Percentiles rank a stretch among this genome's conserved stretches.
Conservation (phyloP, 2,888 invertebrate species). For the Rhogogaster chlorosoma region DNA sequence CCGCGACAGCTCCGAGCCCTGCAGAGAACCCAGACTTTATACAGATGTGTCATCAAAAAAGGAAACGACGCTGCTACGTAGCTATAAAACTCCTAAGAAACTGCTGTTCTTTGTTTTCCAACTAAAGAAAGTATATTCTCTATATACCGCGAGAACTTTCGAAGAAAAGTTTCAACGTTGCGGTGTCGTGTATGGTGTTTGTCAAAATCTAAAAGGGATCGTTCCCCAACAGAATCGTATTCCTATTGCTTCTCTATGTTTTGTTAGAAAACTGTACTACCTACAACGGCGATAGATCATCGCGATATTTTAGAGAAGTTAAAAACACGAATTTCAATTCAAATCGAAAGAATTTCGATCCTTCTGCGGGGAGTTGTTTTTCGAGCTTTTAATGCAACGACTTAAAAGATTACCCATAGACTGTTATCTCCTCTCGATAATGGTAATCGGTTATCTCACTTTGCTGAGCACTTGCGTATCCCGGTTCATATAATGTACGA, state of each 20-base stretch:
- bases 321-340: background rate
- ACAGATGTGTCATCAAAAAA: conserved; percentile 44
- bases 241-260: background rate
- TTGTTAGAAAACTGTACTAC: too few relatives aligned
- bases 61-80: background rate
- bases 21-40: conserved; percentile 20
- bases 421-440: background rate
- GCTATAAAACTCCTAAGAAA: conserved; percentile 39
- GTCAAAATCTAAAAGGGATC: conserved; percentile 24
- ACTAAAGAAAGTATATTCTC: conserved; percentile 20
- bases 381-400: background rate
- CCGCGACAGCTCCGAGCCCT: background rate
- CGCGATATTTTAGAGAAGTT: background rate
- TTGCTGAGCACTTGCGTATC: background rate
- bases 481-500: background rate
- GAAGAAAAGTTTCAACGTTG: conserved; percentile 10
- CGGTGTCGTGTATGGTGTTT: background rate
- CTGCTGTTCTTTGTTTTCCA: conserved; percentile 43
- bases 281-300: background rate
- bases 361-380: background rate
- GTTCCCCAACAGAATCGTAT: background rate
- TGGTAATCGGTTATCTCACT: background rate
- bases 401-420: background rate
- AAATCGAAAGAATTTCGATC: background rate
- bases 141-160: background rate